Conservation (phyloP, 2,113 vertebrate genomes). For the Tupaia tana region DNA sequence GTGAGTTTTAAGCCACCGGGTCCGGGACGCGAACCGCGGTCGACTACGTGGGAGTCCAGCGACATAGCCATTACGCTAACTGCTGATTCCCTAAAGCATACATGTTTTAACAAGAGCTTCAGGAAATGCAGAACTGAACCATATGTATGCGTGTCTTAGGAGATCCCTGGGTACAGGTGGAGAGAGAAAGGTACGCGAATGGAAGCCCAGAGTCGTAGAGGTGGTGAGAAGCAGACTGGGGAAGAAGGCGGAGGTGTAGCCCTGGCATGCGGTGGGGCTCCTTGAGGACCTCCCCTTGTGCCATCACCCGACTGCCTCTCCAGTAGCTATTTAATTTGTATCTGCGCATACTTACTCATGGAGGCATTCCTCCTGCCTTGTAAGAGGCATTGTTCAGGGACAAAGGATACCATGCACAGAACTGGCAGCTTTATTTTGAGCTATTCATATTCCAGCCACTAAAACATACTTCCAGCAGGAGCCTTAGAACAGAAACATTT, state of each 20-base stretch:
- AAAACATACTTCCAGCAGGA: conserved; percentile 24
- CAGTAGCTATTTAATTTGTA: conserved; percentile 20
- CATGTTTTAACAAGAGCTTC: conserved; percentile 45
- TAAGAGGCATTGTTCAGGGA: not conserved
- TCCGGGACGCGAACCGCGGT: too few species aligned
- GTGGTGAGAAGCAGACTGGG: not conserved
- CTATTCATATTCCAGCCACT: not conserved
- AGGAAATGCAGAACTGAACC: not conserved
- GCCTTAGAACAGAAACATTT: conserved; percentile 23
- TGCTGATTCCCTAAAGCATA: too few species aligned
- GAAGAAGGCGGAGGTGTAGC: not conserved
- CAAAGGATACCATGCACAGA: not conserved
- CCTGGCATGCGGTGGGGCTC: not conserved
- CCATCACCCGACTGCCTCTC: not conserved
- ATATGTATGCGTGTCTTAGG: not conserved
- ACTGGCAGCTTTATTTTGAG: conserved; percentile 16
- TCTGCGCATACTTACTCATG: not conserved
- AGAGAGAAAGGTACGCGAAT: not conserved
- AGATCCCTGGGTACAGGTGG: not conserved
- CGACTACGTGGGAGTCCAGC: too few species aligned
- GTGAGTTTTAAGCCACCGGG: too few species aligned
- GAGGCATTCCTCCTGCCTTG: not conserved
- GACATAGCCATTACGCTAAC: too few species aligned
- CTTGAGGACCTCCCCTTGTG: not conserved
- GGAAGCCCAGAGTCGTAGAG: not conserved